Evolutionary conservation across 2,113 vertebrate species (phyloP).

Genomic region (Campylomormyrus tamandua): DNA sequence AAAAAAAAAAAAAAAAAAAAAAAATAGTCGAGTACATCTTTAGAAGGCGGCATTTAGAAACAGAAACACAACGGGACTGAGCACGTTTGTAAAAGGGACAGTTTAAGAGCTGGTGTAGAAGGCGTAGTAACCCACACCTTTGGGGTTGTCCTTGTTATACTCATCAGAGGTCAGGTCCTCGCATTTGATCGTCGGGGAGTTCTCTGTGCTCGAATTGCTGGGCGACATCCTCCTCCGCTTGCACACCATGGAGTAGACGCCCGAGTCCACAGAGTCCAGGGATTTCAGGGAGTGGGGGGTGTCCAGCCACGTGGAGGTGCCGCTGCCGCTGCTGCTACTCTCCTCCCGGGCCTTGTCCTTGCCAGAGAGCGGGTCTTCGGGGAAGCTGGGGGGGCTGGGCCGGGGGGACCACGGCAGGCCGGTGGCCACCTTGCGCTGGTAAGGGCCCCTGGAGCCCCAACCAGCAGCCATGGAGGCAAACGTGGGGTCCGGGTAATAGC

Average conservation of each 20-base stretch:
- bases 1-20: neutral
- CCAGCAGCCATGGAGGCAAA: constrained; percentile 90
- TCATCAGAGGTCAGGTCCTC: constrained; percentile 90
- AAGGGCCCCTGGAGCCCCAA: constrained; percentile 79
- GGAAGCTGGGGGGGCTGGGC: constrained; percentile 80
- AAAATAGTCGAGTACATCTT: constrained; percentile 44
- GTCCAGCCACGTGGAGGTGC: constrained; percentile 80
- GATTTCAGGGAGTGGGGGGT: constrained; percentile 88
- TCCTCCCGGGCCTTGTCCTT: constrained; percentile 96
- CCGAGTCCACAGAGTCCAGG: constrained; percentile 85
- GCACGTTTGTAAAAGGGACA: constrained; percentile 44
- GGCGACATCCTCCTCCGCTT: constrained; percentile 89
- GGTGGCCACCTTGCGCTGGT: constrained; percentile 86
- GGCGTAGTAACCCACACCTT: constrained; percentile 95
- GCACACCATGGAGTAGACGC: constrained; percentile 84
- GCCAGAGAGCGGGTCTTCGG: constrained; percentile 78
- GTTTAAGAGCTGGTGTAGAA: constrained; percentile 91
- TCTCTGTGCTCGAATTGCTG: constrained; percentile 89
- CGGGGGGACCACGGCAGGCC: constrained; percentile 89
- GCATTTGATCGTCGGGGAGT: constrained; percentile 93
- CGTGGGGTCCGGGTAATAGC: constrained; percentile 89
- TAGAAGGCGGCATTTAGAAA: constrained; percentile 52
- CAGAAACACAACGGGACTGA: constrained; percentile 40
- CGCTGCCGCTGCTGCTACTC: constrained; percentile 36
- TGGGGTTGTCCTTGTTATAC: constrained; percentile 89